phyloP scores from a whole-genome alignment of 2,888 invertebrate species.

The Odiellus spinosus region DNA sequence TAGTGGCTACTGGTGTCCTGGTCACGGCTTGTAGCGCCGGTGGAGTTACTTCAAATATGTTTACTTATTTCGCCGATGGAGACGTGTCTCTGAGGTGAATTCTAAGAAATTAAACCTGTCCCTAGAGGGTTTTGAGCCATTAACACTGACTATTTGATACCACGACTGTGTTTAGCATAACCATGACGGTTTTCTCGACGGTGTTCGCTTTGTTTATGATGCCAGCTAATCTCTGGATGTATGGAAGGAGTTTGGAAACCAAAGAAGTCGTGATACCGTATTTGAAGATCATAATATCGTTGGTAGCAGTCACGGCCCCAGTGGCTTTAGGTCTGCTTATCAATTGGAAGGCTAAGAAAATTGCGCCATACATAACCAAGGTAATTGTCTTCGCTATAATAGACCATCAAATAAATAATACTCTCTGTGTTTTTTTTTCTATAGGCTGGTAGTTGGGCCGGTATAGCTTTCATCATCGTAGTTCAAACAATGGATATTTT shows the following conservation, averaged over 20 bases:
- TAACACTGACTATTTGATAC: too few species aligned
- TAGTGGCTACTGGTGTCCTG: constrained; percentile 27
- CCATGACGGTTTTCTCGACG: constrained; percentile 25
- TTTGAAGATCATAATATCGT: constrained; percentile 21
- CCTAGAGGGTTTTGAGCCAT: too few species aligned
- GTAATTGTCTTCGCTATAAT: constrained; percentile 15
- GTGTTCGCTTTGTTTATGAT: constrained; percentile 23
- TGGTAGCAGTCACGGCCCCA: constrained; percentile 21
- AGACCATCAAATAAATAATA: too few species aligned
- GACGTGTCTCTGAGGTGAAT: constrained; percentile 25
- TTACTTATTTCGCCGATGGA: constrained; percentile 26
- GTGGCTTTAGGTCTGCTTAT: constrained; percentile 22
- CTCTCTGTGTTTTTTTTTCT: too few species aligned
- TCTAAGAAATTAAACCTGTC: too few species aligned
- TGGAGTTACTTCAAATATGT: constrained; percentile 26
- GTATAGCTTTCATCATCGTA: constrained; percentile 22
- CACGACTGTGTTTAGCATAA: constrained; percentile 21
- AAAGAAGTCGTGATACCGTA: constrained; percentile 23
- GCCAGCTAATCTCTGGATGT: constrained; percentile 25
- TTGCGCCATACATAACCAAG: constrained; percentile 21
- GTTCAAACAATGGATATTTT: constrained; percentile 21
- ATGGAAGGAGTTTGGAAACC: constrained; percentile 23
- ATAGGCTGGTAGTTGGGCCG: constrained; percentile 24
- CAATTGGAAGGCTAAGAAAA: constrained; percentile 20
- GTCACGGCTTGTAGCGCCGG: constrained; percentile 27